Conservation (phyloP, 2,888 invertebrate genomes). For the Marasmarcha lunaedactyla region DNA sequence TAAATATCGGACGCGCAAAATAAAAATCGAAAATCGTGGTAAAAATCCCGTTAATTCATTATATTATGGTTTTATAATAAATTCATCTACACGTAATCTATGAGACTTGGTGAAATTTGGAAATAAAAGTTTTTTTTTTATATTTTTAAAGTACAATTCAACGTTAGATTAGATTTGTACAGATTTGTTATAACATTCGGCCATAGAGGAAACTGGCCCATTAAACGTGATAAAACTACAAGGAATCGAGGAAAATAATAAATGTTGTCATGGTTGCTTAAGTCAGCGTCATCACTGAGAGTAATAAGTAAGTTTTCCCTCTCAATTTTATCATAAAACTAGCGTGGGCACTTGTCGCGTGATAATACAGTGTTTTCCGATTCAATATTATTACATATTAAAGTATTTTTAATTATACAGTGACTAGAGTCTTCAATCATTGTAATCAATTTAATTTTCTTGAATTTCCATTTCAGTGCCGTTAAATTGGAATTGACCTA, state of each 20-base stretch:
- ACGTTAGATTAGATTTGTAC: slow-evolving; percentile 8
- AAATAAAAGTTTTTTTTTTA: slow-evolving; percentile 1
- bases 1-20: no score
- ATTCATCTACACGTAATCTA: slow-evolving; percentile 7
- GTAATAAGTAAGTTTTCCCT: slow-evolving; percentile 10
- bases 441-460: slow-evolving; percentile 9
- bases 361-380: neutral
- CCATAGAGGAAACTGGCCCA: slow-evolving; percentile 7
- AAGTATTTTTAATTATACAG: neutral
- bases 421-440: slow-evolving; percentile 5
- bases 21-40: no score
- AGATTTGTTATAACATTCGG: slow-evolving; percentile 4
- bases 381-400: neutral
- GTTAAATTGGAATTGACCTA: neutral
- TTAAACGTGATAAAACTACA: slow-evolving; percentile 2
- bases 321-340: slow-evolving; percentile 8
- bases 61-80: slow-evolving; percentile 5
- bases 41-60: no score
- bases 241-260: slow-evolving; percentile 8
- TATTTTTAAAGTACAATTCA: slow-evolving; percentile 4
- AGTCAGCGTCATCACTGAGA: slow-evolving; percentile 8
- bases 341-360: neutral
- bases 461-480: slow-evolving; percentile 6
- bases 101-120: slow-evolving; percentile 1
- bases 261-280: slow-evolving; percentile 7